These are phyloP conservation scores for Antheraea assamensis DNA, from an alignment of 2,888 invertebrate genomes.

Conservation along the genomic window DNA sequence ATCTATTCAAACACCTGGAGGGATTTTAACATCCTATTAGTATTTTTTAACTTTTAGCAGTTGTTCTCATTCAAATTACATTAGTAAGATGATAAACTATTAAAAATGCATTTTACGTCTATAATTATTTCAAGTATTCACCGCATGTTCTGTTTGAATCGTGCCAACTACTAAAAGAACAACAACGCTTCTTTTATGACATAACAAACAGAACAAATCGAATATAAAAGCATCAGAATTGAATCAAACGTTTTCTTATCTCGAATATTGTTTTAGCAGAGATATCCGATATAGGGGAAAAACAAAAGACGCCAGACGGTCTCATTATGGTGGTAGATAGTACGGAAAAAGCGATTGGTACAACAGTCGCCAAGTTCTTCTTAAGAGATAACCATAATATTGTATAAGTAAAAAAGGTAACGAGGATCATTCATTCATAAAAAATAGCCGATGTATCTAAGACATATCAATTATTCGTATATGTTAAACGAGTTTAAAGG, in stretches of 20 bases:
- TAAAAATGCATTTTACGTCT: neutral
- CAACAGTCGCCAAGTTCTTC: neutral
- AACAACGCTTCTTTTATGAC: neutral
- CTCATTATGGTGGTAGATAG: conserved; percentile 23
- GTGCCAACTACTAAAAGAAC: neutral
- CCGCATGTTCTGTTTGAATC: neutral
- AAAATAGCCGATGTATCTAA: neutral
- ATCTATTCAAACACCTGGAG: too few relatives aligned
- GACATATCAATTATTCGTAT: neutral
- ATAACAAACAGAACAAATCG: neutral
- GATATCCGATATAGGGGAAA: conserved; percentile 25
- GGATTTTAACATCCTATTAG: too few relatives aligned
- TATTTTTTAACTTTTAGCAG: neutral
- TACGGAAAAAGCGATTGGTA: neutral
- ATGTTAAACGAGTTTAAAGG: neutral
- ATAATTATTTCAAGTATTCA: neutral
- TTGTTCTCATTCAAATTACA: neutral
- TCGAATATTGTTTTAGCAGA: conserved; percentile 24
- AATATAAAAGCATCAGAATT: conserved; percentile 22
- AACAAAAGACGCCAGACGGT: conserved; percentile 26
- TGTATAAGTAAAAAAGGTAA: neutral
- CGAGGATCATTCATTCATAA: conserved; percentile 4
- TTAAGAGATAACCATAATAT: neutral
- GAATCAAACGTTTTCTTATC: conserved; percentile 25
- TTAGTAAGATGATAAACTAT: neutral